Conservation (phyloP, 2,113 vertebrate species). For the Phasianus colchicus region DNA sequence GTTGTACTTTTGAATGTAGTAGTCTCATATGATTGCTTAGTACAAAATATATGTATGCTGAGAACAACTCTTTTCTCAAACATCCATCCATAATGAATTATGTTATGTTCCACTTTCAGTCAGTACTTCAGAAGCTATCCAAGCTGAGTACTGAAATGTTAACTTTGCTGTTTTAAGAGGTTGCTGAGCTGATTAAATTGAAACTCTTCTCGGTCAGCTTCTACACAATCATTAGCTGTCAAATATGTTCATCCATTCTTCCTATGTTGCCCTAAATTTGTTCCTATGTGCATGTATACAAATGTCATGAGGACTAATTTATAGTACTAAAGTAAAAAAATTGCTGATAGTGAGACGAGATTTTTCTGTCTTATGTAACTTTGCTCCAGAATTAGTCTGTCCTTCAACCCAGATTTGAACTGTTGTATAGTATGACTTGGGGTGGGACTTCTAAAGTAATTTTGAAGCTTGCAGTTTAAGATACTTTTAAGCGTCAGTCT, state of each 20-base stretch:
- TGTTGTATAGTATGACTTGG: fast-evolving
- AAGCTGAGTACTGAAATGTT: conserved; percentile 13
- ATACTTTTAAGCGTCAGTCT: neutral
- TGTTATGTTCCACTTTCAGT: conserved; percentile 39
- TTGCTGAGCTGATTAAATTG: neutral
- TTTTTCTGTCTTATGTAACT: neutral
- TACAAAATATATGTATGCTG: conserved; percentile 24
- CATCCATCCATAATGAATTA: conserved; percentile 50
- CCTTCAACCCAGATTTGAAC: neutral
- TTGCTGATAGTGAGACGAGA: neutral
- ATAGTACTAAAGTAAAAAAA: neutral
- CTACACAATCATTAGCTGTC: neutral
- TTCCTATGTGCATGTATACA: neutral
- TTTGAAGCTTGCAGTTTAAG: neutral
- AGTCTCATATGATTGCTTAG: neutral
- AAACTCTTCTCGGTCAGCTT: neutral
- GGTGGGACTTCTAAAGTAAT: neutral
- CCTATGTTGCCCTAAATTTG: neutral
- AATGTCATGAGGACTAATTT: neutral
- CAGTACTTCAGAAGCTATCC: neutral
- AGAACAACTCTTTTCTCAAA: conserved; percentile 43
- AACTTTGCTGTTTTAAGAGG: conserved; percentile 14
- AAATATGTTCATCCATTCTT: neutral
- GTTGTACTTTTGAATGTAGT: neutral
- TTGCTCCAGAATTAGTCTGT: neutral